These are phyloP conservation scores for Stomatorhinus ivindoensis DNA, from an alignment of 2,113 vertebrate species.

Conservation along the genomic window DNA sequence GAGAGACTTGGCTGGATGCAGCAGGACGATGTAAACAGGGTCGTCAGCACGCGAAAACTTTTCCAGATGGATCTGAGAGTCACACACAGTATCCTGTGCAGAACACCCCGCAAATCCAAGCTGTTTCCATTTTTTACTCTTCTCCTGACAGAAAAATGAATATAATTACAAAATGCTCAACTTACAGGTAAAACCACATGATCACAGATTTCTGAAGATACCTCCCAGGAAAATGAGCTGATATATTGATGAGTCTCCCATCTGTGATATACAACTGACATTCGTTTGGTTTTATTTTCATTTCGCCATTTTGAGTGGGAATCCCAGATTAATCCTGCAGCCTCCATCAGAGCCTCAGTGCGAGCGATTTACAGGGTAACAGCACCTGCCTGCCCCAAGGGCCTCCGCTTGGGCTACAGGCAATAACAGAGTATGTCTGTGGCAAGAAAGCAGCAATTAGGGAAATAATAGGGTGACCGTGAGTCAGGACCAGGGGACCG, in stretches of 20 bases:
- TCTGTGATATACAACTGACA: background rate
- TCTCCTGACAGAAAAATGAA: background rate
- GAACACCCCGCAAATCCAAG: background rate
- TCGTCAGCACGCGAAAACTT: background rate
- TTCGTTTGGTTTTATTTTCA: background rate
- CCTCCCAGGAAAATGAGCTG: background rate
- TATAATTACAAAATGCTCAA: background rate
- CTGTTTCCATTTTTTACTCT: background rate
- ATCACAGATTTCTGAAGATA: background rate
- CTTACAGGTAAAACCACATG: background rate
- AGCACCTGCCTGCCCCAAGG: background rate
- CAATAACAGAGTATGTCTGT: background rate
- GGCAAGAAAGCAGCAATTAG: background rate
- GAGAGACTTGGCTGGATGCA: background rate
- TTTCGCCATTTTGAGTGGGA: background rate
- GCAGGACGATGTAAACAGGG: background rate
- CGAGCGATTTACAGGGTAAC: background rate
- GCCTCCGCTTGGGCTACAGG: background rate
- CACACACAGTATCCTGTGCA: background rate
- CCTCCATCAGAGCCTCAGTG: background rate
- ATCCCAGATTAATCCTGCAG: background rate
- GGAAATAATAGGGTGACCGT: background rate
- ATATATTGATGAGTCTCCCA: background rate
- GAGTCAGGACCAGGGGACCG: background rate
- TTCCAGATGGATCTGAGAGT: background rate